These are phyloP conservation scores for Bradysia coprophila DNA, from an alignment of 1,140 invertebrate species.

Conservation along the genomic window DNA sequence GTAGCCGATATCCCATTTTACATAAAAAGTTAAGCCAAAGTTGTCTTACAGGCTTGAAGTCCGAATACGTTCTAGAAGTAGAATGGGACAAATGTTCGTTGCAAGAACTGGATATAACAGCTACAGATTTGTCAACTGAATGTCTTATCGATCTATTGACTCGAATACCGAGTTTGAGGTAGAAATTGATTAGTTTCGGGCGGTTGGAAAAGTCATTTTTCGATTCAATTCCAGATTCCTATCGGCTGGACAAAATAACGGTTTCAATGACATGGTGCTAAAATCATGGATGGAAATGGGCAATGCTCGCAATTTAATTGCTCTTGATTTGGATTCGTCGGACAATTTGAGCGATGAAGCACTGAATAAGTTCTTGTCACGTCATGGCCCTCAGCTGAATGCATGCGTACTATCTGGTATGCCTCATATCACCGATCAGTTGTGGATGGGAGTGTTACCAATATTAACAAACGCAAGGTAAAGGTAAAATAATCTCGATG, in stretches of 20 bases:
- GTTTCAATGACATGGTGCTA: slow-evolving; percentile 86
- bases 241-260: slow-evolving; percentile 89
- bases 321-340: slow-evolving; percentile 84
- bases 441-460: slow-evolving; percentile 85
- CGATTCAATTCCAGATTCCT: slow-evolving; percentile 58
- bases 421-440: slow-evolving; percentile 92
- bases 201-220: too few relatives aligned
- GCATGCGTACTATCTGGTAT: slow-evolving; percentile 86
- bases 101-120: slow-evolving; percentile 91
- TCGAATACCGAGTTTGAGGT: slow-evolving; percentile 56
- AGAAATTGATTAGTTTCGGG: too few relatives aligned
- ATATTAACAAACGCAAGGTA: slow-evolving; percentile 81
- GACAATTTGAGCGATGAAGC: slow-evolving; percentile 89
- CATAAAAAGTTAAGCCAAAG: too few relatives aligned
- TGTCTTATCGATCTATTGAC: slow-evolving; percentile 85
- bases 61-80: slow-evolving; percentile 81
- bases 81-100: slow-evolving; percentile 89
- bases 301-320: slow-evolving; percentile 50
- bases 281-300: slow-evolving; percentile 79
- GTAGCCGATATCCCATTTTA: slow-evolving; percentile 6
- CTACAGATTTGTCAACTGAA: slow-evolving; percentile 86
- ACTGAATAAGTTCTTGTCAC: slow-evolving; percentile 76
- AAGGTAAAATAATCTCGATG: slow-evolving; percentile 9
- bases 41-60: slow-evolving; percentile 49
- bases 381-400: slow-evolving; percentile 70